Conservation (phyloP, 1,140 invertebrate species). For the Neodiprion lecontei region DNA sequence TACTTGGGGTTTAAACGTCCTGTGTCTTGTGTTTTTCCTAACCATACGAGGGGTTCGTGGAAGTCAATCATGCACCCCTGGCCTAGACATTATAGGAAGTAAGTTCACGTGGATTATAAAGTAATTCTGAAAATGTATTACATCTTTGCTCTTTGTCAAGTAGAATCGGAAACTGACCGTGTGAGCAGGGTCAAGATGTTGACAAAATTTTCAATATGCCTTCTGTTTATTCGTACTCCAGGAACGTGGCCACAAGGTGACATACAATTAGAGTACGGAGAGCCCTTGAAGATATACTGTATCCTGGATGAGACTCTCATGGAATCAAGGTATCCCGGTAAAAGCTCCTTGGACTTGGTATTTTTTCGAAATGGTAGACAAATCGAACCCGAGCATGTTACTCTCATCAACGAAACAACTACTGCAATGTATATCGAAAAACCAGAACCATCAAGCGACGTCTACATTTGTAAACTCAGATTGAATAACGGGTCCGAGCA, state of each 20-base stretch:
- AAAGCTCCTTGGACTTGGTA: constrained; percentile 57
- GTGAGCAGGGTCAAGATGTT: too few species aligned
- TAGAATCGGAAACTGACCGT: too few species aligned
- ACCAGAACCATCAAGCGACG: constrained; percentile 52
- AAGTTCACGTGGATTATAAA: background rate
- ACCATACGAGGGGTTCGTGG: too few species aligned
- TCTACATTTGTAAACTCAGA: constrained; percentile 59
- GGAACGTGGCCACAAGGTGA: constrained; percentile 64
- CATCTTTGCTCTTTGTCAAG: too few species aligned
- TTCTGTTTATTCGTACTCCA: constrained; percentile 28
- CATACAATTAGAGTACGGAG: constrained; percentile 59
- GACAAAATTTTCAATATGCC: too few species aligned
- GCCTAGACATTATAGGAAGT: background rate
- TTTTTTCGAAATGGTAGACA: constrained; percentile 56
- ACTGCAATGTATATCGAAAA: constrained; percentile 54
- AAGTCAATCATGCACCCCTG: background rate
- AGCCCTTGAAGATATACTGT: constrained; percentile 60
- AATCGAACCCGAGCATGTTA: constrained; percentile 52
- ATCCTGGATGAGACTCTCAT: constrained; percentile 55
- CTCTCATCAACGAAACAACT: constrained; percentile 60
- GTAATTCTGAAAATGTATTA: background rate
- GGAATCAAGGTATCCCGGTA: constrained; percentile 41
- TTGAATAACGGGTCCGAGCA: constrained; percentile 33
- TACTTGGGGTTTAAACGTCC: too few species aligned
- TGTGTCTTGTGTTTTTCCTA: too few species aligned